phyloP scores from a whole-genome alignment of 2,113 vertebrate genomes.

The Trinectes maculatus region DNA sequence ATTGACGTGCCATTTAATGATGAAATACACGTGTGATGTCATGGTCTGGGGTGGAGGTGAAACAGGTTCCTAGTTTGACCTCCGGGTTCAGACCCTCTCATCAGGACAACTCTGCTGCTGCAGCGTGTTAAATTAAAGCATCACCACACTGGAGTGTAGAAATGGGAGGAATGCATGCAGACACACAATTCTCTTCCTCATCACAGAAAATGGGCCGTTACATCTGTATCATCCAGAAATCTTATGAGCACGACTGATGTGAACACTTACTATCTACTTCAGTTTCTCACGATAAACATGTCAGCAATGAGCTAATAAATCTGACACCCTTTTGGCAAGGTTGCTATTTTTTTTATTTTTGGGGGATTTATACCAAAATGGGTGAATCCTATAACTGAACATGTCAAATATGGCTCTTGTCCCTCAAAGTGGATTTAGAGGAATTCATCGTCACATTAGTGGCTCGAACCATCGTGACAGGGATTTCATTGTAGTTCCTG shows the following conservation, averaged over 20 bases:
- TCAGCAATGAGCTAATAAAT: background rate
- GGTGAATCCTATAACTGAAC: conserved; percentile 5
- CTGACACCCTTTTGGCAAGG: background rate
- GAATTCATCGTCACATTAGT: conserved; percentile 30
- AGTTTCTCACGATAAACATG: background rate
- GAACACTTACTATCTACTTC: background rate
- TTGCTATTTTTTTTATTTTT: conserved; percentile 10
- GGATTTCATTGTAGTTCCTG: conserved; percentile 17
- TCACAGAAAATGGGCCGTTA: conserved; percentile 11
- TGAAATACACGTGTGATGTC: too few relatives aligned
- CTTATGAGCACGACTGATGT: conserved; percentile 3
- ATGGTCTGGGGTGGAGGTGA: too few relatives aligned
- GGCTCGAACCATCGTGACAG: conserved; percentile 29
- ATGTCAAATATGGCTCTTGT: background rate
- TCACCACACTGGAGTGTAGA: conserved; percentile 8
- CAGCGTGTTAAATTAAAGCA: background rate
- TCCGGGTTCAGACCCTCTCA: background rate
- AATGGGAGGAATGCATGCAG: conserved; percentile 16
- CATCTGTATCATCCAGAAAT: background rate
- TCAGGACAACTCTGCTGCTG: background rate
- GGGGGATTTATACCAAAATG: too few relatives aligned
- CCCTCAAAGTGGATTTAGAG: conserved; percentile 22
- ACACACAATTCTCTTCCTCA: conserved; percentile 17
- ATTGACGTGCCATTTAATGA: too few relatives aligned
- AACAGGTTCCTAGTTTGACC: too few relatives aligned